Evolutionary conservation across 2,888 invertebrate genomes (phyloP).

Genomic region (Malthinus seriepunctatus): DNA sequence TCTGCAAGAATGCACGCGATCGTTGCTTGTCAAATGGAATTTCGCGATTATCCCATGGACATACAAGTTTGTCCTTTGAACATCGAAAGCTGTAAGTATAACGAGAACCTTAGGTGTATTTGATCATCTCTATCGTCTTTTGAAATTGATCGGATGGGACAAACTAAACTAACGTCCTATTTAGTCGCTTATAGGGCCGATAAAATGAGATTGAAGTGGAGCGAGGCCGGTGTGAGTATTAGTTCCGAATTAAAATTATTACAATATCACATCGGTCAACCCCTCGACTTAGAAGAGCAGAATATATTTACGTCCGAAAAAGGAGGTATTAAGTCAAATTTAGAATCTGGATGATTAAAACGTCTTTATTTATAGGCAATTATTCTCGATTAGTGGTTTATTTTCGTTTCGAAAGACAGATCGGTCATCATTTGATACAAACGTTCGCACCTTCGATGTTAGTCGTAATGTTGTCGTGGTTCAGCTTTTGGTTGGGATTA

Average conservation of each 20-base stretch:
- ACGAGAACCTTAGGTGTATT: too few relatives aligned
- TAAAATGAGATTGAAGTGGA: conserved; percentile 77
- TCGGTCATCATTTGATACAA: conserved; percentile 83
- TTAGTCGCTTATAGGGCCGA: conserved; percentile 79
- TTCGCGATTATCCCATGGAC: conserved; percentile 84
- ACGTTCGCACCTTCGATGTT: conserved; percentile 83
- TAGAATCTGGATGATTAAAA: background rate
- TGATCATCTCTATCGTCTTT: too few relatives aligned
- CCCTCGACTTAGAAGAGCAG: conserved; percentile 71
- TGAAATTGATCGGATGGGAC: too few relatives aligned
- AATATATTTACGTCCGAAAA: conserved; percentile 77
- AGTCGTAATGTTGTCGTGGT: conserved; percentile 84
- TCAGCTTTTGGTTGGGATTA: conserved; percentile 83
- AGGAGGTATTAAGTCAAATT: conserved; percentile 58
- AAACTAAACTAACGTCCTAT: conserved; percentile 31
- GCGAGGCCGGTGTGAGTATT: conserved; percentile 72
- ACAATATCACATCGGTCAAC: conserved; percentile 78
- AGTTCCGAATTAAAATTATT: conserved; percentile 79
- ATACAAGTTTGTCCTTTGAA: conserved; percentile 83
- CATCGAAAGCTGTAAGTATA: conserved; percentile 80
- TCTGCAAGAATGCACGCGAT: conserved; percentile 83
- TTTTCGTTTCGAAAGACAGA: conserved; percentile 81
- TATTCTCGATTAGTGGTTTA: conserved; percentile 78
- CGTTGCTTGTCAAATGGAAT: conserved; percentile 86
- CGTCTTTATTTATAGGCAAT: conserved; percentile 59